A percentile compares a stretch with the other conserved stretches of the same genome.
These are phyloP conservation scores for Epicampocera succincta DNA, from an alignment of 2,888 invertebrate genomes.

Conservation along the genomic window DNA sequence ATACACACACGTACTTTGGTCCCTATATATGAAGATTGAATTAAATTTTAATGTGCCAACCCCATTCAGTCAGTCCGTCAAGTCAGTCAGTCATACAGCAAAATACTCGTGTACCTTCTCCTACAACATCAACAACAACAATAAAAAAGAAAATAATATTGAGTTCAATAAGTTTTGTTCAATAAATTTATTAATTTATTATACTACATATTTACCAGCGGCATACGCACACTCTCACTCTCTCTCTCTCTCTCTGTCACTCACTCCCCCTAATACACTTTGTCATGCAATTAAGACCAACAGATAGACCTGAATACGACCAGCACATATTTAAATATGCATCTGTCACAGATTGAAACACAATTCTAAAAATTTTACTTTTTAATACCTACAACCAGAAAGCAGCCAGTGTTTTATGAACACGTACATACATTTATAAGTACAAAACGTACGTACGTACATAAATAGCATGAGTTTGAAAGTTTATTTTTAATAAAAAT, in stretches of 20 bases:
- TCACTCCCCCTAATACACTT: not conserved
- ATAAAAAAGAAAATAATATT: constrained; percentile 37
- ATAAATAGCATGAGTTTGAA: not conserved
- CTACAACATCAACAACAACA: constrained; percentile 17
- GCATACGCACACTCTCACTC: not conserved
- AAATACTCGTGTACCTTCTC: constrained; percentile 11
- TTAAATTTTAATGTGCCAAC: constrained; percentile 77
- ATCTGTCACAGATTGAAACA: constrained; percentile 44
- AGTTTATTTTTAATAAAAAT: not conserved
- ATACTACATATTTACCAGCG: constrained; percentile 60
- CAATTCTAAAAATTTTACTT: not conserved
- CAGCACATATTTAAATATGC: constrained; percentile 31
- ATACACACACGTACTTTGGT: not conserved
- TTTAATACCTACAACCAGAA: not conserved
- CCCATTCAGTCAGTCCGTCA: constrained; percentile 16
- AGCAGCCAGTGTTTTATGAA: constrained; percentile 3
- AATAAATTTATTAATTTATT: constrained; percentile 69
- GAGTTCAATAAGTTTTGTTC: constrained; percentile 63
- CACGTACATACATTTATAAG: no score
- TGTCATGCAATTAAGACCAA: constrained; percentile 2
- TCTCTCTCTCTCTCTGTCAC: not conserved
- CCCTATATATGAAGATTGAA: constrained; percentile 72
- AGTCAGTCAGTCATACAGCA: constrained; percentile 32
- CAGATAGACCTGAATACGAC: not conserved
- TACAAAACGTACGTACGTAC: no score